Conservation (phyloP, 1,140 invertebrate genomes). For the Sitobion miscanthi region DNA sequence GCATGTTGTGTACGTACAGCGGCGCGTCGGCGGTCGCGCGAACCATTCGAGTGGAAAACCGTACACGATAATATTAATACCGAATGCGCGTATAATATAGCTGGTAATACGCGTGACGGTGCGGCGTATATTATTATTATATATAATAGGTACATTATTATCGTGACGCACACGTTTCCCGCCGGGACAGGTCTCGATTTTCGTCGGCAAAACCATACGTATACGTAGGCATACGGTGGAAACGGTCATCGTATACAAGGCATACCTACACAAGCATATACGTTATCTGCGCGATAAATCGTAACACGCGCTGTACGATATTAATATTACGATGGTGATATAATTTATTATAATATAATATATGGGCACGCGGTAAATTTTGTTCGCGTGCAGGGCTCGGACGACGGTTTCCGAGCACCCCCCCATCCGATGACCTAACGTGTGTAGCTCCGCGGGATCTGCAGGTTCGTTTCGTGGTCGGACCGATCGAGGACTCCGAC, state of each 20-base stretch:
- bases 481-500: no score
- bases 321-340: background rate
- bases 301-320: background rate
- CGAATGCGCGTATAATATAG: background rate
- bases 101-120: background rate
- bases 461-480: no score
- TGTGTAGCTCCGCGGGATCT: no score
- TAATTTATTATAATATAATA: background rate
- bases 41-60: conserved; percentile 29
- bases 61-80: conserved; percentile 22
- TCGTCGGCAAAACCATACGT: background rate
- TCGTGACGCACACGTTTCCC: conserved; percentile 6
- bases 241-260: background rate
- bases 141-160: background rate
- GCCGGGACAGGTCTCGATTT: conserved; percentile 2
- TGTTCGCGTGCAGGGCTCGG: background rate
- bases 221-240: background rate
- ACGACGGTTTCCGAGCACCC: no score
- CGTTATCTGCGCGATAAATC: background rate
- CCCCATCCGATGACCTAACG: no score
- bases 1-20: background rate
- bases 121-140: background rate
- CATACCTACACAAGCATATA: background rate
- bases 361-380: background rate
- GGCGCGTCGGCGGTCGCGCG: background rate